phyloP scores from a whole-genome alignment of 2,888 invertebrate genomes.

The Idaea straminata region DNA sequence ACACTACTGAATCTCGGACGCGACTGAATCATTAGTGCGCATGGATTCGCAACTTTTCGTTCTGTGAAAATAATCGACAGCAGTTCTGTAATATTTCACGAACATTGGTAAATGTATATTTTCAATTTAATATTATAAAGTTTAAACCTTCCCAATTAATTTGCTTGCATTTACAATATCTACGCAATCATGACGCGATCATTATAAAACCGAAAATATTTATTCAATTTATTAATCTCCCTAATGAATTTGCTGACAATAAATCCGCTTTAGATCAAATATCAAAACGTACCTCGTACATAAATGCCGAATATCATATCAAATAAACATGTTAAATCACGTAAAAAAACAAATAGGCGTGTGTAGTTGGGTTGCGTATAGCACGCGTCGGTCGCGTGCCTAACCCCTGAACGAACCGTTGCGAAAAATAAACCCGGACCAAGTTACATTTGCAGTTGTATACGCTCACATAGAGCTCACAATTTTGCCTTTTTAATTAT shows the following conservation, averaged over 20 bases:
- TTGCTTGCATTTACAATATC: neutral
- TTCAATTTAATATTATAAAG: neutral
- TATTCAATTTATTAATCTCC: neutral
- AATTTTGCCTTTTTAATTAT: neutral
- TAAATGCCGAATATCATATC: conserved; percentile 32
- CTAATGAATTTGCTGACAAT: conserved; percentile 11
- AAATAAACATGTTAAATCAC: conserved; percentile 70
- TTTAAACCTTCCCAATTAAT: neutral
- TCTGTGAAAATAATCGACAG: neutral
- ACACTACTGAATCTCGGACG: no score
- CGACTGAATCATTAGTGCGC: no score
- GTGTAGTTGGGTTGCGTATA: conserved; percentile 33
- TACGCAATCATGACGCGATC: neutral
- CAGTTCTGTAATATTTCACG: neutral
- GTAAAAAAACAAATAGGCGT: conserved; percentile 71
- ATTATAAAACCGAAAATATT: neutral
- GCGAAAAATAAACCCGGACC: conserved; percentile 9
- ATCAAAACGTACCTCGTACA: conserved; percentile 26
- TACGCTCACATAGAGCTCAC: conserved; percentile 36
- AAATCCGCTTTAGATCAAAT: conserved; percentile 26
- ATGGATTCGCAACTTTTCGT: neutral
- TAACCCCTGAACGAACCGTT: conserved; percentile 37
- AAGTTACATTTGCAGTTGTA: conserved; percentile 15
- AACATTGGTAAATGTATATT: neutral
- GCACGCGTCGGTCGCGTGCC: conserved; percentile 42